Base-by-base conservation (phyloP, 92 coral and sea anemone genomes). In the Zoanthus sansibaricus region DNA sequence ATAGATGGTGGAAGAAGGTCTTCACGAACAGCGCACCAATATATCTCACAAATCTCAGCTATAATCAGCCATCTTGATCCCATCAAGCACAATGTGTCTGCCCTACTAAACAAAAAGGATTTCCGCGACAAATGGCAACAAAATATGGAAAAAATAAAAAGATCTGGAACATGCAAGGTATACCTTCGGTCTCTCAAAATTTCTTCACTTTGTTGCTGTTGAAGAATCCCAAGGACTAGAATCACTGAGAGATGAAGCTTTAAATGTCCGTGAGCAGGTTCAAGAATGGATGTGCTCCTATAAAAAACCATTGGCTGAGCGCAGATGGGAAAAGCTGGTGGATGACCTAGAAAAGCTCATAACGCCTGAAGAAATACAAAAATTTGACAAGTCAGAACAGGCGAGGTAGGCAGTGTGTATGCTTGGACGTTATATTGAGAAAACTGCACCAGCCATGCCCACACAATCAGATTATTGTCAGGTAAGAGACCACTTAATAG, bases 1-100 rank as follows among this genome's bases (percentile, higher is more conserved):
- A 87, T 82, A 47, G 92, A 86, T 58, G 87, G 92, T 86, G 93
- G 90, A 32, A 87, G 86, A 25, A 25, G 25, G 62, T 86, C 76
- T 15, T 52, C 72, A 46, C 51, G 70, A 72, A 84, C 89, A 55
- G 79, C 89, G 52, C 70, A 46, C 64, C 90, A 90, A 73, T 90
- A 88, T 45, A 44, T 46, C 84, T 72, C 88, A 49, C 93, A 90
- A 56, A 78, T 87, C 59, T 48, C 71, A 59, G 16, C 73, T 71
- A 78, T 87, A 14, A 80, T 90, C 51, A 59, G 58, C 21, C 52
- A 79, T 11, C 78, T 90, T 48, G 87, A 90, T 62, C 83, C 87
- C n/a, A 64, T 71, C 33, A 79, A 87, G 32, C 84, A 48, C 62
- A 47, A 56, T 62, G 70, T 87, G 67, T 21, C 77, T 42, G 67